Conservation (phyloP, 2,113 vertebrate species). For the Gobiocypris rarus region DNA sequence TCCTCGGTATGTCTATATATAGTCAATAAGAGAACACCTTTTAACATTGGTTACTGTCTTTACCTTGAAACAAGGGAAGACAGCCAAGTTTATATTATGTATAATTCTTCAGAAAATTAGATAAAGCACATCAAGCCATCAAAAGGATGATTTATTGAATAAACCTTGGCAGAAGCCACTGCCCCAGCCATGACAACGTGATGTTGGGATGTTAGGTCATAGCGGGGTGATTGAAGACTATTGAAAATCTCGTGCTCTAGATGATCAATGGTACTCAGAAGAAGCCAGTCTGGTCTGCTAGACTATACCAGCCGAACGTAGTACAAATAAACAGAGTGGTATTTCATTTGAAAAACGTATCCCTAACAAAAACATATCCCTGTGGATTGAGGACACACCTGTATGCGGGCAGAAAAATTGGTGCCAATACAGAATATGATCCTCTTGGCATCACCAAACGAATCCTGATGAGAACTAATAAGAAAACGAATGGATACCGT, state of each 20-base stretch:
- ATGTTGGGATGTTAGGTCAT: slow-evolving; percentile 31
- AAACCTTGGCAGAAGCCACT: slow-evolving; percentile 40
- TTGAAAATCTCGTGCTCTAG: neutral
- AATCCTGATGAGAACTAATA: neutral
- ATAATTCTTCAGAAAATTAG: slow-evolving; percentile 62
- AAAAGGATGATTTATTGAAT: slow-evolving; percentile 58
- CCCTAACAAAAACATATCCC: too few species aligned
- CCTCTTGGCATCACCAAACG: neutral
- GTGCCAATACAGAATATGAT: neutral
- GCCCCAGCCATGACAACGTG: slow-evolving; percentile 28
- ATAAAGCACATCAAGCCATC: slow-evolving; percentile 65
- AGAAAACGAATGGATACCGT: slow-evolving; percentile 2
- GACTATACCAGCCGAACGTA: slow-evolving; percentile 14
- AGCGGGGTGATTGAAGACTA: slow-evolving; percentile 23
- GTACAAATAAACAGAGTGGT: neutral
- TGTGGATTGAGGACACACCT: slow-evolving; percentile 31
- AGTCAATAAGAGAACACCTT: slow-evolving; percentile 65
- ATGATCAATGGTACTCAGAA: slow-evolving; percentile 11
- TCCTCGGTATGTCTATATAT: slow-evolving; percentile 65
- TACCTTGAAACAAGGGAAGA: slow-evolving; percentile 59
- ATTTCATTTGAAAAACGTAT: neutral
- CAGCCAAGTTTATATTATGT: slow-evolving; percentile 67
- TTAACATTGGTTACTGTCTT: slow-evolving; percentile 40
- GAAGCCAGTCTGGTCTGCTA: slow-evolving; percentile 31
- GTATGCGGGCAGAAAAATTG: neutral